Evolutionary conservation across 37 sponge, comb jelly and placozoan species (phyloP), one percentile per base, ranked within the genome.

Genomic region (Theonella swinhoei): DNA sequence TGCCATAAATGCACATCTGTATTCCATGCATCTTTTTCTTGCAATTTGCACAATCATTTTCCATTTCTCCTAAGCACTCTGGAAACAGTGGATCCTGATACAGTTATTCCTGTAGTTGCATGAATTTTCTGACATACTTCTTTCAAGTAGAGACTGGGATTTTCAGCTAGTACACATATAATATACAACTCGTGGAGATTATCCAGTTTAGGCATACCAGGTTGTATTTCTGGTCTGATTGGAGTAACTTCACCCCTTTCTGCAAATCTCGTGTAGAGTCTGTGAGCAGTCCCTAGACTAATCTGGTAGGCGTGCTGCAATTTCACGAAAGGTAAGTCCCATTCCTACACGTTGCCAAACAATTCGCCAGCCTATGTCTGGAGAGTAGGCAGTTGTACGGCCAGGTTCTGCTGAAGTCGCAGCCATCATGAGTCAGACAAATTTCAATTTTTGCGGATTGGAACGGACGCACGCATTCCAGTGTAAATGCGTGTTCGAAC

Each of bases 331-430:
- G 17, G 78, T 23, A 26, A 73, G 36, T 28, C 35, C 75, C 80
- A 86, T 72, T 29, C 85, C 76, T 29, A 75, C 4, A 2, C 85
- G 58, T 39, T 62, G 72, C 59, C 85, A 84, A 41, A 83, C 76
- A 33, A 85, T 72, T 58, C 83, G 31, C 83, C 74, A 82, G 40
- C 85, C 77, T 4, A 75, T 75, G 29, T 76, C 85, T 39, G 68
- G 2, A 9, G 76, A 84, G 36, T 75, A 84, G 2, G 69, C 69
- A 31, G 42, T 2, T 36, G 72, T 82, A 2, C 85, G 34, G 25
- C 23, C 39, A 62, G 83, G 83, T 34, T 83, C 83, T 2, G 42
- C 62, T 2, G 83, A 83, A 42, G 62, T 76, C 74, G n/a, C n/a
- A n/a, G n/a, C n/a, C n/a, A n/a, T n/a, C n/a, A n/a, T n/a, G n/a